Evolutionary conservation across 2,888 invertebrate genomes (phyloP).

Genomic region (Thelaira solivaga): DNA sequence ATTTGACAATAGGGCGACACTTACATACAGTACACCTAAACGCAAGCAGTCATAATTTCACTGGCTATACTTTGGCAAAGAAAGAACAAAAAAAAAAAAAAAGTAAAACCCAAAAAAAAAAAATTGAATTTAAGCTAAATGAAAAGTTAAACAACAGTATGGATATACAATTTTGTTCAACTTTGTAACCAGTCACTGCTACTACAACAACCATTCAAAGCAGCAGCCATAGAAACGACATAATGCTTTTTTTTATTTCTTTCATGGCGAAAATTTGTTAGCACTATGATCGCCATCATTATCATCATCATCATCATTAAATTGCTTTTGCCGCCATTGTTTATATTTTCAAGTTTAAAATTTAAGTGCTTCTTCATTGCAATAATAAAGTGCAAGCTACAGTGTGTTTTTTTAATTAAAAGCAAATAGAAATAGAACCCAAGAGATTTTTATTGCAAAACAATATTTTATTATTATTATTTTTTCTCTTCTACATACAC

Average conservation of each 20-base stretch:
- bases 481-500: conserved; percentile 2
- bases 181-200: neutral
- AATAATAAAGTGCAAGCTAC: conserved; percentile 24
- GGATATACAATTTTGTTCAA: too few species aligned
- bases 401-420: conserved; percentile 41
- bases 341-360: neutral
- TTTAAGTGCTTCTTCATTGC: neutral
- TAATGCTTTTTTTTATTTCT: conserved; percentile 20
- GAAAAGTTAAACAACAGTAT: neutral
- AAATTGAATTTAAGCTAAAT: too few species aligned
- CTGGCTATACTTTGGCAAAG: too few species aligned
- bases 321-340: neutral
- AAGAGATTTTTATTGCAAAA: conserved; percentile 35
- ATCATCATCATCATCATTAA: neutral
- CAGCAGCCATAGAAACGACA: conserved; percentile 9
- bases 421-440: conserved; percentile 44
- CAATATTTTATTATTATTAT: conserved; percentile 50
- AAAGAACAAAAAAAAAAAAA: too few species aligned
- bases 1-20: conserved; percentile 28
- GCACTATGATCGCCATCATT: conserved; percentile 6
- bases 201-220: neutral
- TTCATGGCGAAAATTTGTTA: conserved; percentile 11
- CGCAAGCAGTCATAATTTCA: neutral
- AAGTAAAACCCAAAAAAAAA: too few species aligned
- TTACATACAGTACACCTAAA: neutral